Evolutionary conservation across 2,797 vertebrate genomes (phyloP).

Genomic region (Dermochelys coriacea): DNA sequence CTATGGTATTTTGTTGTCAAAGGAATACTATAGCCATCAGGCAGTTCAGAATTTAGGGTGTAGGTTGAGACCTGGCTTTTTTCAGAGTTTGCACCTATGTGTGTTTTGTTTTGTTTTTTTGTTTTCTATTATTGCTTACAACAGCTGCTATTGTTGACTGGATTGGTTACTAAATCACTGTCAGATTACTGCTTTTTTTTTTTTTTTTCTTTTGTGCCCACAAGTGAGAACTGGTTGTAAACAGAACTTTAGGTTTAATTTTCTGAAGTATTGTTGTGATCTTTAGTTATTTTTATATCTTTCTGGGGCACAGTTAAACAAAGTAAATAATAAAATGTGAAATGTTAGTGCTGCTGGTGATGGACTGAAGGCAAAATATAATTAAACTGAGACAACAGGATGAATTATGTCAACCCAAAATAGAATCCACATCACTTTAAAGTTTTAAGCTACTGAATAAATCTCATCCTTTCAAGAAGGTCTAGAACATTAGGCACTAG

Average conservation of each 20-base stretch:
- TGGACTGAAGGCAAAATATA: constrained; percentile 57
- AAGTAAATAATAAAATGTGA: constrained; percentile 51
- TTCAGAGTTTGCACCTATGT: not conserved
- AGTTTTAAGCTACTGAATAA: not conserved
- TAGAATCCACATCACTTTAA: constrained; percentile 37
- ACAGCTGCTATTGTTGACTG: not conserved
- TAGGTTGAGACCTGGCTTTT: not conserved
- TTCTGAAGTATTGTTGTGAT: constrained; percentile 50
- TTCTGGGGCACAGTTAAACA: constrained; percentile 12
- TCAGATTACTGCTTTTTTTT: not conserved
- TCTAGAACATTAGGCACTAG: not conserved
- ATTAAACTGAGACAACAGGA: constrained; percentile 54
- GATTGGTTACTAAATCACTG: not conserved
- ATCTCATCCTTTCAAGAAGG: not conserved
- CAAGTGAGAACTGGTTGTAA: constrained; percentile 45
- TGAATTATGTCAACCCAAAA: constrained; percentile 48
- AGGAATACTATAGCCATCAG: not conserved
- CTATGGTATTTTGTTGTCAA: not conserved
- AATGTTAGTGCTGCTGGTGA: constrained; percentile 40
- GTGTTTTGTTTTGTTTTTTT: not conserved
- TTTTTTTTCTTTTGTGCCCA: not conserved
- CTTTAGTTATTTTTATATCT: constrained; percentile 56
- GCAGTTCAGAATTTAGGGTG: not conserved
- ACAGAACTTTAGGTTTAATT: constrained; percentile 25
- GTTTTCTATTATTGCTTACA: constrained; percentile 24